Conservation (phyloP, 2,888 invertebrate genomes). For the Thymelicus lineola region DNA sequence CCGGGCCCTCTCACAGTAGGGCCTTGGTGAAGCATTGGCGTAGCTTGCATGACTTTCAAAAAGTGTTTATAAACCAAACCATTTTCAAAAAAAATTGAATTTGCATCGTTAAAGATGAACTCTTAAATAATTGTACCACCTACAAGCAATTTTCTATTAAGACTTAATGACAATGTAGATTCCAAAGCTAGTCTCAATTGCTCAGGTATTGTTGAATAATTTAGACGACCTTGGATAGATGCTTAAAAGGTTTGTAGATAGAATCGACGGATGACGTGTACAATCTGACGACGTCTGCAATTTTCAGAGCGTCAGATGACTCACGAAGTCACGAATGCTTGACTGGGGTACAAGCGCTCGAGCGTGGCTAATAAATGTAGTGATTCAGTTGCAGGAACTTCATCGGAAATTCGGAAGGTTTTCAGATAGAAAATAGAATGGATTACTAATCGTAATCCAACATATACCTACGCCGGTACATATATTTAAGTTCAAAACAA, state of each 20-base stretch:
- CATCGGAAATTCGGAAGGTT: not conserved
- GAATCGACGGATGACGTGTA: conserved; percentile 24
- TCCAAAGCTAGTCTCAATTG: conserved; percentile 3
- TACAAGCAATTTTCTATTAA: too few species aligned
- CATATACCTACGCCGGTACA: too few species aligned
- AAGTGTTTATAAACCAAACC: too few species aligned
- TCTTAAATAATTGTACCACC: too few species aligned
- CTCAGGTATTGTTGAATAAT: not conserved
- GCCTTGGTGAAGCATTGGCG: too few species aligned
- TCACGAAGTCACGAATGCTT: not conserved
- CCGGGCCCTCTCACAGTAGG: too few species aligned
- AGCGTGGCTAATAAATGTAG: not conserved
- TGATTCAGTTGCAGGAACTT: not conserved
- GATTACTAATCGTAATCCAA: too few species aligned
- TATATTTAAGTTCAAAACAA: too few species aligned
- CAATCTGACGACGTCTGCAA: not conserved
- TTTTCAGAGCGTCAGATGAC: conserved; percentile 7
- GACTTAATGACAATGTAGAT: not conserved
- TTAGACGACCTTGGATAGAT: conserved; percentile 17
- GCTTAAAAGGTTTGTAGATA: conserved; percentile 1
- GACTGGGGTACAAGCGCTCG: not conserved
- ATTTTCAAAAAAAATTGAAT: too few species aligned
- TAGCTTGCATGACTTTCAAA: too few species aligned
- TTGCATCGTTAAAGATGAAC: too few species aligned
- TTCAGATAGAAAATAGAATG: not conserved